Evolutionary conservation across 2,113 vertebrate species (phyloP).

Genomic region (Cyanocitta stelleri): DNA sequence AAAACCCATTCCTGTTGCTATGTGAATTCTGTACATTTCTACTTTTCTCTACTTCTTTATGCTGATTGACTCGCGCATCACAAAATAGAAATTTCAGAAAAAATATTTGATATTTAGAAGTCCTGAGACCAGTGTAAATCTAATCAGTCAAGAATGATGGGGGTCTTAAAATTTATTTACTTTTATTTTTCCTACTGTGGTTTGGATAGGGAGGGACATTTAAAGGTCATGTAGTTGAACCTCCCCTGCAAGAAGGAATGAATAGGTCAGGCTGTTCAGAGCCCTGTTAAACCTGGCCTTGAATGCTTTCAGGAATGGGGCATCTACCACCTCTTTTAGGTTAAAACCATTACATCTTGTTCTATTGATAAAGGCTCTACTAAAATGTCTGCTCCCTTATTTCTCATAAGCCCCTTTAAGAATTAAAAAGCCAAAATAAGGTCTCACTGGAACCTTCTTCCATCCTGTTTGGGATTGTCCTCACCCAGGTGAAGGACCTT

Average conservation of each 20-base stretch:
- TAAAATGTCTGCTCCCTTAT: not conserved
- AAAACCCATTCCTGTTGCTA: conserved; percentile 36
- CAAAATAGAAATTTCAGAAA: not conserved
- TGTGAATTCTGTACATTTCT: not conserved
- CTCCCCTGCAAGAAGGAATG: not conserved
- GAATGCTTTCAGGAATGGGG: not conserved
- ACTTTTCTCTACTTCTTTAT: not conserved
- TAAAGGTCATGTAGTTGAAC: not conserved
- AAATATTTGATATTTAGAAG: not conserved
- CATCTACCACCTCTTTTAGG: not conserved
- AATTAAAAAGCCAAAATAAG: not conserved
- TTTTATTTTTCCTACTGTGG: not conserved
- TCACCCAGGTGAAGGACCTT: not conserved
- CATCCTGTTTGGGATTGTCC: not conserved
- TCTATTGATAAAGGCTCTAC: rapidly evolving
- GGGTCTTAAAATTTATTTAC: rapidly evolving
- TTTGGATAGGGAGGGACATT: not conserved
- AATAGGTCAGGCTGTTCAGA: not conserved
- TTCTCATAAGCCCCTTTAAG: not conserved
- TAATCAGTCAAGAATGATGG: not conserved
- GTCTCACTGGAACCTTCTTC: not conserved
- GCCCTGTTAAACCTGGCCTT: not conserved
- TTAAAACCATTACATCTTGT: not conserved
- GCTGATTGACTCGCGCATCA: not conserved
- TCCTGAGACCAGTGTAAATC: not conserved